Base-by-base conservation (phyloP, 2,113 vertebrate genomes). In the Athene noctua region DNA sequence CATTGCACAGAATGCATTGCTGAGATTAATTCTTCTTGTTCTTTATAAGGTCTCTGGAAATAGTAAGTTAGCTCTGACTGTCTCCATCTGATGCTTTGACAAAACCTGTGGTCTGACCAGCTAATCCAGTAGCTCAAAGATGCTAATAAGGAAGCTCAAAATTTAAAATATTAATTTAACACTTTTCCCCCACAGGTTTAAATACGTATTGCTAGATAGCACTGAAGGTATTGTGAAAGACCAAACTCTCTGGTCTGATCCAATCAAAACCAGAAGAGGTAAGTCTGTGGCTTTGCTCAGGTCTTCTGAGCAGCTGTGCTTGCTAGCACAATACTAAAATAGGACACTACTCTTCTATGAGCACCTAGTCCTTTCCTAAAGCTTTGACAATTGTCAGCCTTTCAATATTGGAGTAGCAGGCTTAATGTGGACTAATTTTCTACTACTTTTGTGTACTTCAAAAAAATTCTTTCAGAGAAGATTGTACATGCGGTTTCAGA, bases 231-330 rank as follows among this genome's bases (percentile, higher is more conserved):
- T 85, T 6, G 18, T 94, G 8, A 85, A 97, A 90, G 95, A 92
- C 36, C 91, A 98, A 66, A 97, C 97, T 15, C 90, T 95, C 6
- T 98, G 98, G 98, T 98, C 98, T 1, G 92, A 97, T 47, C 96
- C 97, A 72, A 95, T 98, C 73, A 61, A 67, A 75, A 98, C 98
- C 57, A 95, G 71, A 29, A 51, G 5, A 42, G 92, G 98, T 98
- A 94, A 97, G 97, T 96, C 32, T 40, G 47, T 44, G 65, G 26
- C 34, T 91, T 88, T 88, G 38, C 13, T 78, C 21, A 34, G 52
- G 12, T 67, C 38, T 59, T 52, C 26, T 40, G 17, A 58, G 65
- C 26, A 87, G 55, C 21, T 40, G 6, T 67, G 13, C 17, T 57
- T 88, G 52, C 52, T 65, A 44, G 27, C 23, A 55, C 11, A 6